These are phyloP conservation scores for Pomatorhinus ruficollis DNA, from an alignment of 2,113 vertebrate species.

Conservation along the genomic window DNA sequence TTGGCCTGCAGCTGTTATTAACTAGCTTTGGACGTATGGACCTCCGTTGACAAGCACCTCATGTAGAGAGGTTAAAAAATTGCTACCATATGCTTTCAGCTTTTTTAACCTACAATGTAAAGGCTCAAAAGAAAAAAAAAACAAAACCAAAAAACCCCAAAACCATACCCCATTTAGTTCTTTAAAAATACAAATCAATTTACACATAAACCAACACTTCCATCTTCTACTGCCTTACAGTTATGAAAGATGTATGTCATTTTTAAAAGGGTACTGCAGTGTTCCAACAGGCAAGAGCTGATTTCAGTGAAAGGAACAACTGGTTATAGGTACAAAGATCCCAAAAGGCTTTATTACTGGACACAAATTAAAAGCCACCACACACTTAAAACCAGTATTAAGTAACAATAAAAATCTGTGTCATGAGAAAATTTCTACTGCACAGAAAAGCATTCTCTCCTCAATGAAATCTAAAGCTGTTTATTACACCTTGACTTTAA, in stretches of 20 bases:
- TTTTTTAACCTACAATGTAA: conserved; percentile 28
- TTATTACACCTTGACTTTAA: background rate
- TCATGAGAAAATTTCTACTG: background rate
- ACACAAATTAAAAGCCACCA: conserved; percentile 20
- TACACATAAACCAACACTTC: background rate
- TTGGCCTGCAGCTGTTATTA: conserved; percentile 68
- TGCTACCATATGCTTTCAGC: conserved; percentile 62
- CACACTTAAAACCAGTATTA: background rate
- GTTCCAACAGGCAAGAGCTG: background rate
- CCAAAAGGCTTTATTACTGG: background rate
- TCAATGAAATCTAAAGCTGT: background rate
- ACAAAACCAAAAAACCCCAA: background rate
- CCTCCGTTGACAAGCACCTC: conserved; percentile 47
- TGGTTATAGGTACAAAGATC: background rate
- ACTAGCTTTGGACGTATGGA: conserved; percentile 61
- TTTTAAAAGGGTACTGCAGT: background rate
- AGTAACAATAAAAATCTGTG: conserved; percentile 2
- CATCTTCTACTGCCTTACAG: background rate
- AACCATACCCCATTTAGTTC: background rate
- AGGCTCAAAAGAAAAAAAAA: background rate
- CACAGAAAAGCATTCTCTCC: background rate
- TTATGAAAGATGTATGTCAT: background rate
- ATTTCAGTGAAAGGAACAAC: conserved; percentile 2
- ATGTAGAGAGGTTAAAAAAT: conserved; percentile 65
- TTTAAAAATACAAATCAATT: background rate